Percentiles rank a stretch among this genome's conserved stretches.
Evolutionary conservation across 2,888 invertebrate species (phyloP).

Genomic region (Cephus spinipes): DNA sequence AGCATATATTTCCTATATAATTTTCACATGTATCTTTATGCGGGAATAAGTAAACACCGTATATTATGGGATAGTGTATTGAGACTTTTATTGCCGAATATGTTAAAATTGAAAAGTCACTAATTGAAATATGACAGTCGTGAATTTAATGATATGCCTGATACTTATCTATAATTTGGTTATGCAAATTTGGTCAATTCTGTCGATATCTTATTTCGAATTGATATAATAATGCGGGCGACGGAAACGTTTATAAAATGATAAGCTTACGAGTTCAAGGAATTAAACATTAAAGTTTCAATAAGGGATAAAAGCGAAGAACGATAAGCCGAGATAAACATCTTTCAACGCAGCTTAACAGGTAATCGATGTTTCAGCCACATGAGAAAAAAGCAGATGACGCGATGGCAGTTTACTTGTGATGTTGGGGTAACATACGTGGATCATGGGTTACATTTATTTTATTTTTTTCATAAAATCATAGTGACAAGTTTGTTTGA

Average conservation of each 20-base stretch:
- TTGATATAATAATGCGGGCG: not conserved
- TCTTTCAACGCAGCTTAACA: not conserved
- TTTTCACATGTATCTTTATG: not conserved
- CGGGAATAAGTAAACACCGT: too few relatives aligned
- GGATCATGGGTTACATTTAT: not conserved
- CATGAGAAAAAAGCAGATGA: not conserved
- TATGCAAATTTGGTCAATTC: not conserved
- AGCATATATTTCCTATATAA: not conserved
- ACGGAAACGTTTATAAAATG: not conserved
- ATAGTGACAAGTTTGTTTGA: not conserved
- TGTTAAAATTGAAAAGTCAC: not conserved
- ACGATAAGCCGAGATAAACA: not conserved
- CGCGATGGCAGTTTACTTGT: not conserved
- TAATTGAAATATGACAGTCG: not conserved
- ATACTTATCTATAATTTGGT: not conserved
- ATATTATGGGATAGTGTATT: too few relatives aligned
- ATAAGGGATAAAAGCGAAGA: not conserved
- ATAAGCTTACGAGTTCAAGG: not conserved
- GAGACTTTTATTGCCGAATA: not conserved
- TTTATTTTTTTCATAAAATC: not conserved
- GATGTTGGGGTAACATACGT: not conserved
- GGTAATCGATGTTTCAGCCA: not conserved
- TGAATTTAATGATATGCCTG: not conserved
- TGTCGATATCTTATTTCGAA: not conserved
- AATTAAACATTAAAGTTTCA: not conserved